Evolutionary conservation across 1,140 invertebrate genomes (phyloP), one percentile per base, ranked within the genome.

Genomic region (Drosophila persimilis): DNA sequence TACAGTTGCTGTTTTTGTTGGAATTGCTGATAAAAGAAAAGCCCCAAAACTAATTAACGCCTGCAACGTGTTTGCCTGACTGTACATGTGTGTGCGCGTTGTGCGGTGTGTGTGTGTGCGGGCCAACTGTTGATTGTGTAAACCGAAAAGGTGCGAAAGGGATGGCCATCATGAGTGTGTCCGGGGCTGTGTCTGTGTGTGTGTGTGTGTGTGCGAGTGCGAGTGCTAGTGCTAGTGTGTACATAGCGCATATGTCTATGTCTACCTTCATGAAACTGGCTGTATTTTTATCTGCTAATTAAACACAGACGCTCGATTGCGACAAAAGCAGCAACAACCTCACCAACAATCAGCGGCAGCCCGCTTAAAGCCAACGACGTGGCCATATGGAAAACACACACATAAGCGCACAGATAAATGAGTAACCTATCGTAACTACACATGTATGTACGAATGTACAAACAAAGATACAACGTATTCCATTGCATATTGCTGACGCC

Each of bases 231-330:
- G 47, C 58, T 64, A 73, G 31, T 29, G 29, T 31, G 31, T 31
- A 9, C 8, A 8, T 26, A 26, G 4, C 24, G 24, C 24, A 31
- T 4, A 39, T 39, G 9, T 11, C 35, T 31, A 39, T 39, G 67
- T 63, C 65, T 69, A 78, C 51, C 65, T 80, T 73, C 73, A 86
- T 79, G 80, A 55, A 62, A 52, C 67, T 80, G 63, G 44, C 66
- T 86, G 83, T 86, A 83, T 86, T 86, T 86, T 88, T 88, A 88
- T 88, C 83, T 88, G 84, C 83, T 88, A 88, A 88, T 88, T 88
- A 88, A 88, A 88, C 79, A 88, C 83, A 88, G 84, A 88, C 83
- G 84, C 83, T 79, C 80, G 64, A 88, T 89, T 70, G 74, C 73
- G 66, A 64, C 60, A 74, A 69, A 61, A 65, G 24, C 26, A 54